phyloP scores from a whole-genome alignment of 2,888 invertebrate genomes.

The Griposia aprilina region DNA sequence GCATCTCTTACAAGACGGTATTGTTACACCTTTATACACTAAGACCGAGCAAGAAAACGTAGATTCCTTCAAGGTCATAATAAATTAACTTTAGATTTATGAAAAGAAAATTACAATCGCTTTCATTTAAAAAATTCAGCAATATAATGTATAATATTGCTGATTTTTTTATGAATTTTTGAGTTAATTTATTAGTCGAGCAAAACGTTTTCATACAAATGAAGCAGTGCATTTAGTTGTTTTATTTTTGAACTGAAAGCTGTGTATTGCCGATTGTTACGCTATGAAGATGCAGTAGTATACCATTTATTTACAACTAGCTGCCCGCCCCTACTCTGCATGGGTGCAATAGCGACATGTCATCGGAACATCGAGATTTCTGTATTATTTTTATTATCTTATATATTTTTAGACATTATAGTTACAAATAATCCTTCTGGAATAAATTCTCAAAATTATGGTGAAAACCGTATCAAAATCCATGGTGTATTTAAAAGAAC shows the following conservation, averaged over 20 bases:
- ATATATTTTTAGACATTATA: too few relatives aligned
- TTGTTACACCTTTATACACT: constrained; percentile 37
- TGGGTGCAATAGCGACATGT: neutral
- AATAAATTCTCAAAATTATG: neutral
- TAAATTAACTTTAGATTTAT: neutral
- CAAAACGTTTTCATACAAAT: neutral
- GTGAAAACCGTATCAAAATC: neutral
- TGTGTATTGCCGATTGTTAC: neutral
- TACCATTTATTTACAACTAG: neutral
- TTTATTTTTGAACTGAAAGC: neutral
- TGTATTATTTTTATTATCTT: neutral
- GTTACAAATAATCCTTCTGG: neutral
- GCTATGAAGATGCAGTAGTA: neutral
- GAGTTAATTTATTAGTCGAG: neutral
- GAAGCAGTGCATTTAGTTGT: neutral
- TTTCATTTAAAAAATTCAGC: neutral
- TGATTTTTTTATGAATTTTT: neutral
- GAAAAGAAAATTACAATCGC: neutral
- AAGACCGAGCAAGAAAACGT: constrained; percentile 2
- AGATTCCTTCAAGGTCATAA: neutral
- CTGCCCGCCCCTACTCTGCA: neutral
- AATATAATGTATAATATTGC: neutral
- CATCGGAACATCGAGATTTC: neutral
- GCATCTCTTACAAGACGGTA: constrained; percentile 6
- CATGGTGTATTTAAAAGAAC: neutral